Percentiles rank a stretch among this genome's conserved stretches.
Conservation (phyloP, 2,797 vertebrate species). For the Eulemur mongoz region DNA sequence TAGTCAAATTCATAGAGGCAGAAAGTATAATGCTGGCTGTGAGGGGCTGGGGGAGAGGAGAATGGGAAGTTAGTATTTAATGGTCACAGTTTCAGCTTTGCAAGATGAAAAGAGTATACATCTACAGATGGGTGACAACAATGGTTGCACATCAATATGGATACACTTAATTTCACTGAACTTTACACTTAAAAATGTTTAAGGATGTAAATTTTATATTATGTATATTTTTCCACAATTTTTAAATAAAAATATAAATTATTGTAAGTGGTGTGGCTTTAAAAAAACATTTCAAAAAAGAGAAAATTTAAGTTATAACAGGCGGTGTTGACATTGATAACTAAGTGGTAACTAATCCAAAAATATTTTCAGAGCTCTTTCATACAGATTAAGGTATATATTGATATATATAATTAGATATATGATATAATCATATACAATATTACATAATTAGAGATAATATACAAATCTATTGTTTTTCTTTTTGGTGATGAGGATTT, state of each 20-base stretch:
- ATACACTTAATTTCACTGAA: not conserved
- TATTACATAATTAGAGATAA: not conserved
- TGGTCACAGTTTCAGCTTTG: not conserved
- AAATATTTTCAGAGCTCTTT: constrained; percentile 47
- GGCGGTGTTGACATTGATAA: not conserved
- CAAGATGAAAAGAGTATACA: not conserved
- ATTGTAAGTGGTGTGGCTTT: not conserved
- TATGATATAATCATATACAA: not conserved
- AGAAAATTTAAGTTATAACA: not conserved
- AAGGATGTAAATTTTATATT: not conserved
- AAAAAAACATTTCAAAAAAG: constrained; percentile 29
- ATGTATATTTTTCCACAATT: not conserved
- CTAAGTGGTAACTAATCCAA: not conserved
- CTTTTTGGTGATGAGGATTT: constrained; percentile 20
- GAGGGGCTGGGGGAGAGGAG: not conserved
- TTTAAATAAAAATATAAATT: constrained; percentile 13
- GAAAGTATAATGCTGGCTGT: not conserved
- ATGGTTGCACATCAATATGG: not conserved
- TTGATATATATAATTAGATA: not conserved
- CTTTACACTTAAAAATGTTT: not conserved
- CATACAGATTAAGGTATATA: not conserved
- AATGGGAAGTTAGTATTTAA: not conserved
- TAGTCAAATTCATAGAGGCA: not conserved
- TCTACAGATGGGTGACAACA: not conserved
- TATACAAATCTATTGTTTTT: constrained; percentile 9